Base-by-base conservation (phyloP, 2,888 invertebrate species). In the Drosophila algonquin region DNA sequence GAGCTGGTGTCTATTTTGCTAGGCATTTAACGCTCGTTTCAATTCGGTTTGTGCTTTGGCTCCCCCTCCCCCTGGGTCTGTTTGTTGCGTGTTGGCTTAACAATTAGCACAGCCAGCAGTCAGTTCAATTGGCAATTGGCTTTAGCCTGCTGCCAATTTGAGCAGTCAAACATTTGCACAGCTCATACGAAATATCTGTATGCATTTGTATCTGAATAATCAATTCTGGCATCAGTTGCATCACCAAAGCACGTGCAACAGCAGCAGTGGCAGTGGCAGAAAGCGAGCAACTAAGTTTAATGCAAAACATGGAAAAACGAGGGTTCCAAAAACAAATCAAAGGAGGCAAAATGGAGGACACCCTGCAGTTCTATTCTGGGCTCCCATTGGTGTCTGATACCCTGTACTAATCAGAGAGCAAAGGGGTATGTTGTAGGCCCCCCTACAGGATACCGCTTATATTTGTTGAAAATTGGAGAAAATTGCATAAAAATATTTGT, bases 21-120 rank as follows among this genome's bases (percentile, higher is more conserved):
- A 62, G 52, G 51, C 55, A 60, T 54, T 52, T 50, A 59, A 44
- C 62, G 57, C 24, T 61, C 35, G 46, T 8, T 52, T 27, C 30
- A 10, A 18, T 59, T 27, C 54, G 59, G 44, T 30, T 52, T 54
- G 50, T 24, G 35, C 63, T 70, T 27, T 59, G 9, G 9, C 35
- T 21, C 21, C 3, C 40, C 1, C 14, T 1, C 40, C 2, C 2
- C 35, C 35, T 40, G 2, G 1, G 7, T 14, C 46, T 48, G 71
- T 62, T 57, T 46, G 63, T 44, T 77, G 84, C 78, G 70, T 83
- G 81, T 61, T 73, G 76, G 81, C 48, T 75, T 69, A 68, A 63
- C 86, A 81, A 81, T 81, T 81, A 80, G 65, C 80, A 58, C 68
- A 63, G 67, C 77, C 77, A n/a, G 40, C 40, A 40, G 40, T 40